These are phyloP conservation scores for Tiliqua scincoides DNA, from an alignment of 2,113 vertebrate genomes.

Conservation along the genomic window DNA sequence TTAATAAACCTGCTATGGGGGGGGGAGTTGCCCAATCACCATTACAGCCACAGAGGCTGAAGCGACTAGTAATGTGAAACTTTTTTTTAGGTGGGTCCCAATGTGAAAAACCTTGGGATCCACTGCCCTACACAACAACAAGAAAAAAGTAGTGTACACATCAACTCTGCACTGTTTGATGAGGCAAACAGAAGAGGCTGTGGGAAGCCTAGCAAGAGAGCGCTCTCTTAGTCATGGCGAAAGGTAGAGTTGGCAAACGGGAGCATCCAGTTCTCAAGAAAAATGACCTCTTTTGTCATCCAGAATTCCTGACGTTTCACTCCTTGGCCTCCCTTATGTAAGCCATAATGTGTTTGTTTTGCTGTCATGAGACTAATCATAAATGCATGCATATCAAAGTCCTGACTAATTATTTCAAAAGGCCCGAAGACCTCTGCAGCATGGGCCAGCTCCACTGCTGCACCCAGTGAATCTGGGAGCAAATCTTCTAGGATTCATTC, in stretches of 20 bases:
- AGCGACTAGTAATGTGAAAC: too few species aligned
- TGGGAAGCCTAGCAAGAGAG: background rate
- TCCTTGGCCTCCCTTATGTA: background rate
- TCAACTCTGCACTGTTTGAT: background rate
- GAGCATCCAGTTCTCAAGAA: conserved; percentile 5
- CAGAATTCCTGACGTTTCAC: background rate
- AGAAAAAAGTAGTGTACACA: too few species aligned
- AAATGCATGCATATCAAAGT: background rate
- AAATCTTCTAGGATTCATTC: background rate
- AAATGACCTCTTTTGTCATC: conserved; percentile 7
- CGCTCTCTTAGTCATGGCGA: background rate
- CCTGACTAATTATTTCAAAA: background rate
- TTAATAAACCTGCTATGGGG: too few species aligned
- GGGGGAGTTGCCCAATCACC: too few species aligned
- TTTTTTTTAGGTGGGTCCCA: too few species aligned
- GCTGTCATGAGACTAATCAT: background rate
- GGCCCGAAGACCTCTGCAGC: background rate
- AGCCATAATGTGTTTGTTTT: background rate
- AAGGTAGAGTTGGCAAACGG: background rate
- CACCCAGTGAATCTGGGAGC: background rate
- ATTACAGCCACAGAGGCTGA: too few species aligned
- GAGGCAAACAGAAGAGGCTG: background rate
- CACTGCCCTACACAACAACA: too few species aligned
- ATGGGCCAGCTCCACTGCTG: background rate
- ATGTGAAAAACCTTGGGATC: too few species aligned